phyloP scores from a whole-genome alignment of 2,888 invertebrate genomes.

The Bunonema sp. region DNA sequence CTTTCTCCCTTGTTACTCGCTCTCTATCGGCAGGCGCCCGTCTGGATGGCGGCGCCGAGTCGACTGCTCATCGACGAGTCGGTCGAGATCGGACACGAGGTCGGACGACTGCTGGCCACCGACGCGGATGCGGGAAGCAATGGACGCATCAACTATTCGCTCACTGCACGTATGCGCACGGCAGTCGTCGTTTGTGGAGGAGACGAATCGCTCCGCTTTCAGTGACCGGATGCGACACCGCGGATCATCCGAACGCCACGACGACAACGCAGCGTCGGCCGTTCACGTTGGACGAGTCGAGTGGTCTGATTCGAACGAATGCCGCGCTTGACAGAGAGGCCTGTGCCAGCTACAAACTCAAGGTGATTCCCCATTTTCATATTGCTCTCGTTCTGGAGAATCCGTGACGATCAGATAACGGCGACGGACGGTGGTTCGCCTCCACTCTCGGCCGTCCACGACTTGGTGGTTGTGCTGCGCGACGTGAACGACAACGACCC shows the following conservation, averaged over 20 bases:
- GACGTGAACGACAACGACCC: constrained; percentile 78
- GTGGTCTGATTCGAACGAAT: constrained; percentile 75
- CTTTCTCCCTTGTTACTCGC: background rate
- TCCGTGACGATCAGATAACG: too few species aligned
- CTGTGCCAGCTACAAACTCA: constrained; percentile 66
- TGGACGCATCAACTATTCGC: too few species aligned
- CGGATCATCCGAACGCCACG: too few species aligned
- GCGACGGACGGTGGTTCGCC: constrained; percentile 80
- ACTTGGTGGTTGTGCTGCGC: constrained; percentile 23
- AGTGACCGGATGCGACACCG: too few species aligned
- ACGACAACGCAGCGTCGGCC: too few species aligned
- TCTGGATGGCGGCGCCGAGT: constrained; percentile 76
- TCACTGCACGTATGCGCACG: too few species aligned
- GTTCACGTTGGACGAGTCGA: too few species aligned
- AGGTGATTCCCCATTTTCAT: too few species aligned
- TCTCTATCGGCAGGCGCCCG: constrained; percentile 52
- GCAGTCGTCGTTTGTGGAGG: too few species aligned
- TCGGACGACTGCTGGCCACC: constrained; percentile 80
- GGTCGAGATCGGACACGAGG: constrained; percentile 71
- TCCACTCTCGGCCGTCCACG: constrained; percentile 42
- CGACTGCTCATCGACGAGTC: constrained; percentile 83
- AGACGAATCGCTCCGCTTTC: too few species aligned
- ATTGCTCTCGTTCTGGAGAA: too few species aligned
- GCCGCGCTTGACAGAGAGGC: constrained; percentile 79
- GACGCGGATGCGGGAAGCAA: constrained; percentile 73